Percentiles rank a stretch among this genome's conserved stretches.
These are phyloP conservation scores for Vollenhovia emeryi DNA, from an alignment of 1,140 invertebrate genomes.

Conservation along the genomic window DNA sequence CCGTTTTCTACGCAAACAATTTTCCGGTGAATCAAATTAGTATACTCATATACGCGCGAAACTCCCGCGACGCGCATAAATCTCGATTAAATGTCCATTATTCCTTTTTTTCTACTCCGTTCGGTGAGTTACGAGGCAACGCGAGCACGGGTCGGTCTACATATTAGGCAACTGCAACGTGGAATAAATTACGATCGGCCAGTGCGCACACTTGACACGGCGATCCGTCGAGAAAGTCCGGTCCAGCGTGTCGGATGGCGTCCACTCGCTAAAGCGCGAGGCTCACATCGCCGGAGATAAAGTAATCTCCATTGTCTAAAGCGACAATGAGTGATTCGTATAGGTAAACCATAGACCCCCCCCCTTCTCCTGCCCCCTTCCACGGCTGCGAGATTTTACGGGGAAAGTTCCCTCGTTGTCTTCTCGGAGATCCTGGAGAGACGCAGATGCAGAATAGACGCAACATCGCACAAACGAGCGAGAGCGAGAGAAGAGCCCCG, in stretches of 20 bases:
- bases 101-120: slow-evolving; percentile 14
- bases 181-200: slow-evolving; percentile 80
- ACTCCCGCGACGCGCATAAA: slow-evolving; percentile 56
- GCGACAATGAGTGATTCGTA: slow-evolving; percentile 72
- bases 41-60: slow-evolving; percentile 12
- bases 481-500: neutral
- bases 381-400: slow-evolving; percentile 56
- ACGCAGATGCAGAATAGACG: neutral
- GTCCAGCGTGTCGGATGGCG: slow-evolving; percentile 69
- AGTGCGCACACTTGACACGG: slow-evolving; percentile 69
- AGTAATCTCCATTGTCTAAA: slow-evolving; percentile 72
- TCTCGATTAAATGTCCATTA: slow-evolving; percentile 52
- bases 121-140: slow-evolving; percentile 42
- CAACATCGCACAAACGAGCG: neutral
- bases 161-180: slow-evolving; percentile 75
- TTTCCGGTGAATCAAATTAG: slow-evolving; percentile 51
- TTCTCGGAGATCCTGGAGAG: neutral
- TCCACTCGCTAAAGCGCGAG: neutral
- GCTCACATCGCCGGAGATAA: slow-evolving; percentile 62
- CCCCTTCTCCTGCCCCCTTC: slow-evolving; percentile 4
- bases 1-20: slow-evolving; percentile 44
- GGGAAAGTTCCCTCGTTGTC: slow-evolving; percentile 45
- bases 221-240: slow-evolving; percentile 69
- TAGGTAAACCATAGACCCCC: slow-evolving; percentile 69
- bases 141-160: slow-evolving; percentile 43